Percentiles rank a stretch among this genome's conserved stretches.
phyloP scores from a whole-genome alignment of 37 sponge, comb jelly and placozoan species.

The Cladorhizidae sp. region DNA sequence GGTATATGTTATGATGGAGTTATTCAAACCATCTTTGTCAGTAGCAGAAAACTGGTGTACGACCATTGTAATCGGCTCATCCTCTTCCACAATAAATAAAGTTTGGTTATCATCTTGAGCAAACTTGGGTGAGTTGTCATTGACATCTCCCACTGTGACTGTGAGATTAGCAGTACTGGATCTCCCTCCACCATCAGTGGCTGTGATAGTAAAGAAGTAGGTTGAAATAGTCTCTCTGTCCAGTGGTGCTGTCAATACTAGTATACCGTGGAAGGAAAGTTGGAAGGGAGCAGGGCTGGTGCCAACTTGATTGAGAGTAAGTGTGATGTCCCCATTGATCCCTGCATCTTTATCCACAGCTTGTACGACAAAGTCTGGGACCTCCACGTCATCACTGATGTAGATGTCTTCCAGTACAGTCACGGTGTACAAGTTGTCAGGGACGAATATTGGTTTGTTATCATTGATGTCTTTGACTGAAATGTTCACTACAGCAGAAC shows the following conservation, averaged over 20 bases:
- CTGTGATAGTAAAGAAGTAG: constrained; percentile 45
- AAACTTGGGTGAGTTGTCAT: constrained; percentile 62
- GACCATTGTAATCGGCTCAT: constrained; percentile 13
- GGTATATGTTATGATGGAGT: constrained; percentile 37
- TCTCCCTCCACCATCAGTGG: constrained; percentile 43
- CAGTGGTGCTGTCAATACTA: constrained; percentile 33
- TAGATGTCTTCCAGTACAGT: constrained; percentile 32
- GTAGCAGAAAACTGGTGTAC: constrained; percentile 46
- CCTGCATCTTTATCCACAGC: constrained; percentile 56
- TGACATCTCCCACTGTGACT: constrained; percentile 56
- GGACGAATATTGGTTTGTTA: constrained; percentile 50
- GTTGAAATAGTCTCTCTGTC: constrained; percentile 60
- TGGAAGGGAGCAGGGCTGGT: constrained; percentile 2
- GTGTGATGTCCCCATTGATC: constrained; percentile 27
- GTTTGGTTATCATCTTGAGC: background rate
- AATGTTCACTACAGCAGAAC: constrained; percentile 24
- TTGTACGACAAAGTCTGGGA: background rate
- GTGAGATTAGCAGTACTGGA: constrained; percentile 15
- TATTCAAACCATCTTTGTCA: constrained; percentile 65
- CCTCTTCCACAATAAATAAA: constrained; percentile 43
- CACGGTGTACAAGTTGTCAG: constrained; percentile 1
- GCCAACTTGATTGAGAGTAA: background rate
- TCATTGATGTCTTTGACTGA: constrained; percentile 68
- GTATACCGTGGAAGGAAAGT: constrained; percentile 17
- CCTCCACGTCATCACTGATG: background rate